Evolutionary conservation across 2,797 vertebrate species (phyloP).

Genomic region (Cercopithecus hamlyni): DNA sequence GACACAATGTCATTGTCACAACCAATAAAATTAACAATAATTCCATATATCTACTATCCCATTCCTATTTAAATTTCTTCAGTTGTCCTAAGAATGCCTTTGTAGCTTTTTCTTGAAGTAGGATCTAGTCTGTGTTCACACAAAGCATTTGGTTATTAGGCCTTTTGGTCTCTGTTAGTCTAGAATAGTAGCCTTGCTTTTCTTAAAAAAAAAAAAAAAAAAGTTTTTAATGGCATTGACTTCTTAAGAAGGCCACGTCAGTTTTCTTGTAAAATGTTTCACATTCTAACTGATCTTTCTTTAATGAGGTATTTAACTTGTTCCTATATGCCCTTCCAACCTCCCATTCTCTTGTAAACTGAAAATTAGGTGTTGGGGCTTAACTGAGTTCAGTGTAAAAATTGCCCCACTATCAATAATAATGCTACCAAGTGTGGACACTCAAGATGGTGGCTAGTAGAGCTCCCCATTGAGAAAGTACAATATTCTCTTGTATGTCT

Average conservation of each 20-base stretch:
- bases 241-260: neutral
- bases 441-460: neutral
- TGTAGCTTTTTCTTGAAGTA: neutral
- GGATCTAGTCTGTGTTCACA: neutral
- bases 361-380: neutral
- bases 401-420: neutral
- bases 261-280: neutral
- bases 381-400: neutral
- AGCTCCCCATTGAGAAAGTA: neutral
- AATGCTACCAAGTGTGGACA: neutral
- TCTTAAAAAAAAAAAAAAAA: neutral
- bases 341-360: neutral
- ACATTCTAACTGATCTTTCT: neutral
- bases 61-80: neutral
- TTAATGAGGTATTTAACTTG: neutral
- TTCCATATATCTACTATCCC: neutral
- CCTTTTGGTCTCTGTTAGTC: neutral
- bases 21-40: neutral
- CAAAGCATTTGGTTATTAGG: neutral
- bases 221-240: neutral
- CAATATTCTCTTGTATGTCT: neutral
- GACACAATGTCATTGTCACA: neutral
- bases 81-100: neutral
- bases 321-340: neutral
- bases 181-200: neutral